Evolutionary conservation across 2,113 vertebrate genomes (phyloP), one percentile per base, ranked within the genome.

Genomic region (Ranitomeya variabilis): DNA sequence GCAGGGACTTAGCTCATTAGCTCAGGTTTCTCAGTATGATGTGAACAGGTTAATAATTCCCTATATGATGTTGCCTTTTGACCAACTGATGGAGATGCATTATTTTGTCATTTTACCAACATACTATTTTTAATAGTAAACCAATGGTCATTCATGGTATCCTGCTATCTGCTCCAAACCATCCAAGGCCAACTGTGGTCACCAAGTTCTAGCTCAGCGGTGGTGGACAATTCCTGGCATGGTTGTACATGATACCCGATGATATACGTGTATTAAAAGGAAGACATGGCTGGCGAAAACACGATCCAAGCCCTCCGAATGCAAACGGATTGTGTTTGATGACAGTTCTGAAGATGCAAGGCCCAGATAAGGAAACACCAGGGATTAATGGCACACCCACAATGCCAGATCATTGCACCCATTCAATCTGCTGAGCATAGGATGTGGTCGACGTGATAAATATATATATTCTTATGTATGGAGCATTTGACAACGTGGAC

Each of bases 321-420:
- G 77, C 11, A 79, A 57, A 55, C 10, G 55, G 77, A n/a, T 57
- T 55, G 52, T 23, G 21, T 23, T n/a, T 76, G 26, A 23, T 79
- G 77, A 55, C 77, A 79, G 52, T 55, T 18, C 52, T 55, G 73
- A 51, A 13, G 3, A 7, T 57, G 51, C 82, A 52, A 78, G 71
- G 85, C 85, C 85, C 26, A n/a, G 16, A 18, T 60, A 59, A 86
- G 14, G 37, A 59, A 21, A 86, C 74, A 37, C 26, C 55, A 45
- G 69, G 26, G 12, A 69, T 83, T 71, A 55, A 54, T 71, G 67
- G 67, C 26, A 80, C n/a, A 81, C 79, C 52, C 31, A 60, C 78
- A 80, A 59, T 18, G 26, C 13, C 78, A 59, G 26, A 16, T 15
- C 21, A 80, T 59, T 21, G 57, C 52, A 77, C 54, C n/a, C 37